Percentiles rank a stretch among this genome's conserved stretches.
These are phyloP conservation scores for Diarsia brunnea DNA, from an alignment of 2,888 invertebrate genomes.

Conservation along the genomic window DNA sequence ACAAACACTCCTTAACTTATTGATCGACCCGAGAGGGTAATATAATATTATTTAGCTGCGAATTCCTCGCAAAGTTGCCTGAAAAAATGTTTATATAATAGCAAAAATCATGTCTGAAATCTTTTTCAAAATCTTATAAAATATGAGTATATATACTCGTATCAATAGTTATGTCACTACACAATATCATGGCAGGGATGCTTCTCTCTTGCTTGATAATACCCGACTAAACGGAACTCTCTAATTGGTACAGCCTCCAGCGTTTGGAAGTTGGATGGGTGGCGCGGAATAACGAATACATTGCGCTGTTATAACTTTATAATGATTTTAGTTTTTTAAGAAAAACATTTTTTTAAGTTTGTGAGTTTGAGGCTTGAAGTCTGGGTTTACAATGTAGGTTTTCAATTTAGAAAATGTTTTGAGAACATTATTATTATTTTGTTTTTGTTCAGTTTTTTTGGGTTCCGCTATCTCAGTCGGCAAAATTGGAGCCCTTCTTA, in stretches of 20 bases:
- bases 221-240: conserved; percentile 72
- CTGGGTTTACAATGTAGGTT: too few species aligned
- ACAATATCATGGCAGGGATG: conserved; percentile 52
- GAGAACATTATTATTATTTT: not conserved
- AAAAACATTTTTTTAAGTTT: not conserved
- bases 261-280: conserved; percentile 77
- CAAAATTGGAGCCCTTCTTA: too few species aligned
- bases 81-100: too few species aligned
- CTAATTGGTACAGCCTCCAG: conserved; percentile 87
- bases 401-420: not conserved
- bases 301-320: conserved; percentile 68
- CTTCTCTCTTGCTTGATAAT: conserved; percentile 44
- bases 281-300: conserved; percentile 44
- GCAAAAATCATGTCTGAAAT: not conserved
- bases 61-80: too few species aligned
- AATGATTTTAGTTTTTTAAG: conserved; percentile 60
- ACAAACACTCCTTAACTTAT: too few species aligned
- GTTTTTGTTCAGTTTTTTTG: not conserved
- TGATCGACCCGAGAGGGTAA: too few species aligned
- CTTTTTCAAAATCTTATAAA: not conserved
- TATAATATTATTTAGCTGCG: too few species aligned
- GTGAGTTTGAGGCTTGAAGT: not conserved
- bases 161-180: conserved; percentile 43
- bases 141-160: not conserved
- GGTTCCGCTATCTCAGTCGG: too few species aligned